Evolutionary conservation across 2,888 invertebrate species (phyloP), one percentile per base, ranked within the genome.

Genomic region (Leucophora obtusa): DNA sequence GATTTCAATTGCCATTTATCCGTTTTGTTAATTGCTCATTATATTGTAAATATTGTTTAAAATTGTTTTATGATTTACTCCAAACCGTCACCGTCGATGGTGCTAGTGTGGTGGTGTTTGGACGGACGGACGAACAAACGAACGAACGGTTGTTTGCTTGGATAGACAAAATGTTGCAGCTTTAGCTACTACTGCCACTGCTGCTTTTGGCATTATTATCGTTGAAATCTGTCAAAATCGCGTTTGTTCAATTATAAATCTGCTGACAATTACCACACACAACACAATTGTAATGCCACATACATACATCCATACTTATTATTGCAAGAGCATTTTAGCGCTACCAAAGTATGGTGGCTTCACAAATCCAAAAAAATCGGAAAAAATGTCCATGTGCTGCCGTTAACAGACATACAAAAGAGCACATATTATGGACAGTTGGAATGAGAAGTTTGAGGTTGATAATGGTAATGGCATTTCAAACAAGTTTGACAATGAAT

Each of bases 211-310:
- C 79, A 82, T 79, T 83, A 82, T 79, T 80, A 82, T 79, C 80
- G 79, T 71, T 81, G 82, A 84, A 83, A 84, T 82, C 84, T 84
- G 84, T 84, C 84, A 83, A 83, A 83, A 82, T 83, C 83, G 83
- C 83, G 81, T 84, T 84, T 83, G 83, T 82, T 83, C 82, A 83
- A 83, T 83, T 84, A 83, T 82, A 83, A 83, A 84, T 84, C 77
- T 82, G 81, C 82, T 84, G 83, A 82, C 84, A 82, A 82, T 83
- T 83, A 83, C 83, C 83, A 80, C 84, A 83, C 82, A 83, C 81
- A 81, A 73, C 68, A 72, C 75, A 78, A 54, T 47, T 66, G 65
- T 51, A 68, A 54, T 56, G 56, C 35, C 66, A 53, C 28, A 38
- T 38, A 38, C 38, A 38, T 38, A 11, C 38, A 11, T 38, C 10